Evolutionary conservation across 2,888 invertebrate species (phyloP), one percentile per base, ranked within the genome.

Genomic region (Drosophila yooni): DNA sequence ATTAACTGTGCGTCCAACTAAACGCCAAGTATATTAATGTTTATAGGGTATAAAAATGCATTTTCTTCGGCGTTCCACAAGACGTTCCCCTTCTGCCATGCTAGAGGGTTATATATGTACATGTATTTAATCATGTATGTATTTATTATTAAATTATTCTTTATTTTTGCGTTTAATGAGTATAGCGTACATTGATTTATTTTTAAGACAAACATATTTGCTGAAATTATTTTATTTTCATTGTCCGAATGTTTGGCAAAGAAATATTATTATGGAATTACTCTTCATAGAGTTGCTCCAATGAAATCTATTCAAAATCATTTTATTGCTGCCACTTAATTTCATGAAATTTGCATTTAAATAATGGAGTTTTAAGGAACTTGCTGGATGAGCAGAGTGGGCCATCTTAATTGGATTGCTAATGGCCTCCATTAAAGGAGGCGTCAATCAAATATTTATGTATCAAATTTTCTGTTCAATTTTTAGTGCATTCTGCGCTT

Each of bases 11-110:
- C 89, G 76, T 79, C 82, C 69, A 74, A 60, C 89, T 77, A 87
- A 88, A 88, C 70, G 75, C 75, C 89, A 76, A 88, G 77, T 76
- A 83, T 81, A 83, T 86, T 88, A 76, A 83, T 79, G 85, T 85
- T 85, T 88, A 83, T 81, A 75, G 81, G 74, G 76, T 68, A 83
- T 88, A 79, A 78, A 88, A 81, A 72, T 86, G 73, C 76, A 76
- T 75, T 86, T 79, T 64, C 78, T 74, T 52, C 8, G n/a, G 10
- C 46, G 33, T 25, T 10, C 34, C 40, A 51, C 40, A 57, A 43
- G 34, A 15, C 31, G 43, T 36, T 53, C 43, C 31, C 40, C 53
- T 62, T 65, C 40, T 51, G 6, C 21, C 13, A 7, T 52, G 50
- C 10, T 29, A 3, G 8, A 40, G 48, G 25, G 54, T 56, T 43